Conservation (phyloP, 2,888 invertebrate genomes). For the Eupeodes latifasciatus region DNA sequence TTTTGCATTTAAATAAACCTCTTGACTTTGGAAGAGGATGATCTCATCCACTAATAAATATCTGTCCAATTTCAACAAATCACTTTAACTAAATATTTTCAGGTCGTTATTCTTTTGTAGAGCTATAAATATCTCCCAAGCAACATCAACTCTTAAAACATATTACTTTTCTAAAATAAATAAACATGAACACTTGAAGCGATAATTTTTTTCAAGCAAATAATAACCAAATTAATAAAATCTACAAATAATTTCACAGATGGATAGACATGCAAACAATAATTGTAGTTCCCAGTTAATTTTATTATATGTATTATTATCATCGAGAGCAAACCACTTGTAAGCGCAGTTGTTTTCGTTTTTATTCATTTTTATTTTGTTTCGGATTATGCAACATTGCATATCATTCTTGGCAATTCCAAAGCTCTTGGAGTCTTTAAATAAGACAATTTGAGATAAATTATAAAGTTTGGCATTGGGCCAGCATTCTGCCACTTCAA, state of each 20-base stretch:
- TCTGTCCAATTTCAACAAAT: too few species aligned
- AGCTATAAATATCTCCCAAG: too few species aligned
- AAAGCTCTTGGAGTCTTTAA: not conserved
- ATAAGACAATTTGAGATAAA: constrained; percentile 23
- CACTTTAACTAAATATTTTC: too few species aligned
- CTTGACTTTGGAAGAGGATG: too few species aligned
- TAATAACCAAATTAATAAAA: not conserved
- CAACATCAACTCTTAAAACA: too few species aligned
- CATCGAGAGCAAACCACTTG: constrained; percentile 10
- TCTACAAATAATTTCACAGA: not conserved
- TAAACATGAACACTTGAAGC: not conserved
- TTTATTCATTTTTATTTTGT: not conserved
- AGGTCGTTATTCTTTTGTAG: too few species aligned
- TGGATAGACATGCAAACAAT: not conserved
- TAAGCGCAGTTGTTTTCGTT: not conserved
- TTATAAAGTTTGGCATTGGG: constrained; percentile 56
- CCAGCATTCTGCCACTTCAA: constrained; percentile 52
- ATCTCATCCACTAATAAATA: too few species aligned
- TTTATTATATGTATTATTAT: not conserved
- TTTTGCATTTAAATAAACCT: too few species aligned
- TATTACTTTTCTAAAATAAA: too few species aligned
- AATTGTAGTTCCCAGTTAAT: not conserved
- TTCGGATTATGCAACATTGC: constrained; percentile 10
- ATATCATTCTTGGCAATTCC: not conserved
- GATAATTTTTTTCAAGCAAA: not conserved